Base-by-base conservation (phyloP, 2,888 invertebrate genomes). In the Callimorpha dominula region DNA sequence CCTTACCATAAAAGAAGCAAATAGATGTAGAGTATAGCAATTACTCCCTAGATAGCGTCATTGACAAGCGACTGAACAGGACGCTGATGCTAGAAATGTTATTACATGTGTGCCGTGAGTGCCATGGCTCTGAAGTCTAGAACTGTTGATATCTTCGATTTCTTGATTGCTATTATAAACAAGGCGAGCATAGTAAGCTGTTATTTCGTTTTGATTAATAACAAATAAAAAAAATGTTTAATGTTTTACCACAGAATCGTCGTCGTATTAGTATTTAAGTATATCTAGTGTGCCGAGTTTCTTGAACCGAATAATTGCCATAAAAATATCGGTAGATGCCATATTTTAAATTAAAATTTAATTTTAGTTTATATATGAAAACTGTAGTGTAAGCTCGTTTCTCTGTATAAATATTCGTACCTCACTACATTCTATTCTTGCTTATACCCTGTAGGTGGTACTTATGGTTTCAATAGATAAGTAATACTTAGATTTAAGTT, bases 311-410 rank as follows among this genome's bases (percentile, higher is more conserved):
- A 85, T 85, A 88, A 89, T 91, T 94, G 94, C 94, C 94, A 93
- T 94, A 93, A 87, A 89, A 88, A 89, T 90, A 91, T 94, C 89
- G 91, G 89, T 92, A 91, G 93, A 94, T 94, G 95, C 95, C 95
- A 95, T 95, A 94, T 91, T 90, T 88, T 88, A 84, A 87, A 83
- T 82, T 85, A 83, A 84, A 83, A 80, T 80, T 81, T 89, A 88
- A 87, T 82, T 86, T 89, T 91, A 92, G 87, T 85, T 88, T 81
- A 84, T 87, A 86, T 87, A 86, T 80, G 79, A 78, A 84, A 87
- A 84, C 82, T 79, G 79, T 93, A 91, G 87, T 82, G 73, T 92
- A 92, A 92, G 90, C 80, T 87, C 83, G 85, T 88, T 82, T 88
- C 88, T 90, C 85, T 91, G 84, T 88, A 85, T 86, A 86, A 85